Base-by-base conservation (phyloP, 2,888 invertebrate species). In the Luperina nickerlii region DNA sequence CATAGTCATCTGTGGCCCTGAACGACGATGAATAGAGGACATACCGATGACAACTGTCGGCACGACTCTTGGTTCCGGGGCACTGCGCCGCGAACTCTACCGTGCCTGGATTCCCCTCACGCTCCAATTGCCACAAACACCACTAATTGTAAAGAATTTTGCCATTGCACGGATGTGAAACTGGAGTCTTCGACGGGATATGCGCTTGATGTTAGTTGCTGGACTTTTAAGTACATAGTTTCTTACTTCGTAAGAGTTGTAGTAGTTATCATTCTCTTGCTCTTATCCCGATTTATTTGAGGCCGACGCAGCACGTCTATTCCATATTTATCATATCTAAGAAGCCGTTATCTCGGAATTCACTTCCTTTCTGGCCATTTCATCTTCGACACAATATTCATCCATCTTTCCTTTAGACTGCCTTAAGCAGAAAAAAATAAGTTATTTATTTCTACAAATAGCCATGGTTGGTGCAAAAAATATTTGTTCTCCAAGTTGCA, bases 111-210 rank as follows among this genome's bases (percentile, higher is more conserved):
- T 95, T 95, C 96, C 94, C 96, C 96, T 96, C 96, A 96, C 96
- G 96, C 96, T 96, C 96, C 94, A 96, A 93, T 96, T 96, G 94
- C 92, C 93, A 92, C 94, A 93, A 96, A 96, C 94, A 94, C 93
- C 94, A 94, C 93, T 95, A 95, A 96, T 96, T 96, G 94, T 96
- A 90, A 94, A 95, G 93, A 94, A 93, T 95, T 95, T 94, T 94
- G 90, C 90, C 90, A 91, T 90, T 91, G 92, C 91, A 88, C 92
- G 92, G 92, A 93, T 94, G 92, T 93, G 85, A 90, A 90, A 84
- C 90, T 91, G 87, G 87, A 85, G 85, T 86, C 83, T 87, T 83
- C 89, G 89, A 88, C 90, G 88, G 89, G 87, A 91, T 83, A 79
- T 78, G 77, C 80, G 78, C 87, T 78, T 69, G 9, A 71, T 70